Evolutionary conservation across 2,113 vertebrate species (phyloP), one percentile per base, ranked within the genome.

Genomic region (Ifrita kowaldi): DNA sequence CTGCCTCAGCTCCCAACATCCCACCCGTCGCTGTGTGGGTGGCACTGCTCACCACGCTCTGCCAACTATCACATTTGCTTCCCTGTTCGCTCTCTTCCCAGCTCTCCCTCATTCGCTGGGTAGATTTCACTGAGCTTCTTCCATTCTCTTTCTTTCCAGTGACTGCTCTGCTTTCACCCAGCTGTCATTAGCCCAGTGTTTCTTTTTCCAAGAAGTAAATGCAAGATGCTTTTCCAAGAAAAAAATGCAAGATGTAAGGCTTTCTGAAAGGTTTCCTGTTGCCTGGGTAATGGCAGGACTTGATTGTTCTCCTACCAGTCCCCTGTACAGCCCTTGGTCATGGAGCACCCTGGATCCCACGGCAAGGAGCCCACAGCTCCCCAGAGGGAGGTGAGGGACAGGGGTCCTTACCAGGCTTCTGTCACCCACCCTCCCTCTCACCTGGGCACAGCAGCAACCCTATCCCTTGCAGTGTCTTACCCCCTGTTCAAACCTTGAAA

Each of bases 41-140:
- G 93, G 95, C 93, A 80, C 69, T 50, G 77, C 94, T 91, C 32
- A 65, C 91, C 87, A 76, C 6, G 0, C 76, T 87, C 91, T 93
- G 75, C 88, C 92, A 90, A 30, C 86, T 92, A 86, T 7, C 93
- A 76, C 92, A 41, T 92, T 97, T 27, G 20, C 73, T 93, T 87
- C 77, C 60, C 77, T 2, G 5, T 11, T 86, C 4, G 0, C 76
- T 84, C 68, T 52, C 79, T 84, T 74, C 76, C 75, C 71, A 24
- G 35, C 68, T 26, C 94, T 50, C 74, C 49, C 65, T 46, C 93
- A 11, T 71, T 84, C 3, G 1, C 76, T 14, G 49, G 37, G 59
- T 16, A 37, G 69, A 32, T 82, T 73, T 85, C 4, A 1, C 53
- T 50, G 55, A 39, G 10, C 42, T 37, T 71, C 77, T 83, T 71